phyloP scores from a whole-genome alignment of 2,888 invertebrate genomes.

The Cosmorhoe ocellata region DNA sequence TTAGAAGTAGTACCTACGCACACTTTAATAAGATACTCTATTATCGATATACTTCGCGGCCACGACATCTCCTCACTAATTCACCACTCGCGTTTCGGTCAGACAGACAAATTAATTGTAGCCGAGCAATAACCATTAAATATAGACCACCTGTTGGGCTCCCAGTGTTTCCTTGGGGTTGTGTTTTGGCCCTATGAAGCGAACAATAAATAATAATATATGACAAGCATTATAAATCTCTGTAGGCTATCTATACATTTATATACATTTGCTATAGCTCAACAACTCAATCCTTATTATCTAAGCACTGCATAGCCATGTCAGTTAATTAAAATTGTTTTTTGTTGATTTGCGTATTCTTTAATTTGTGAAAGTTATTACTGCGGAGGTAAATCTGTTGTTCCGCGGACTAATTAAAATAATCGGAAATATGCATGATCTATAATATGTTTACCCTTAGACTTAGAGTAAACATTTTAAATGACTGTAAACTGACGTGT shows the following conservation, averaged over 20 bases:
- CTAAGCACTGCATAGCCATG: too few relatives aligned
- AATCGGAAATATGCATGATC: too few relatives aligned
- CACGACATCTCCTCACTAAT: constrained; percentile 37
- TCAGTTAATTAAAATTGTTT: too few relatives aligned
- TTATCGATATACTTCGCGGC: constrained; percentile 2
- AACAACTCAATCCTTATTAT: too few relatives aligned
- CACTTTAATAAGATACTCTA: too few relatives aligned
- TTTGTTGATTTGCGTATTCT: too few relatives aligned
- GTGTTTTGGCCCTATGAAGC: constrained; percentile 25
- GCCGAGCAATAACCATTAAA: constrained; percentile 62
- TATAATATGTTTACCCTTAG: too few relatives aligned
- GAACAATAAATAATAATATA: constrained; percentile 18
- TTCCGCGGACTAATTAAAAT: too few relatives aligned
- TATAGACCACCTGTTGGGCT: constrained; percentile 66
- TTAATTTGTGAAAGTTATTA: too few relatives aligned
- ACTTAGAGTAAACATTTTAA: too few relatives aligned
- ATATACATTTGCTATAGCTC: constrained; percentile 17
- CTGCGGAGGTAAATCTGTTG: too few relatives aligned
- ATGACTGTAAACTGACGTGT: too few relatives aligned
- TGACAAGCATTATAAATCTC: constrained; percentile 17
- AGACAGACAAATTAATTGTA: constrained; percentile 65
- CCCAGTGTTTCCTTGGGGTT: constrained; percentile 29
- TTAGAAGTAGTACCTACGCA: not conserved
- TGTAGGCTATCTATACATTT: constrained; percentile 14
- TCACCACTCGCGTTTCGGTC: constrained; percentile 43